Evolutionary conservation across 1,140 invertebrate genomes (phyloP), one percentile per base, ranked within the genome.

Genomic region (Zophobas atratus): DNA sequence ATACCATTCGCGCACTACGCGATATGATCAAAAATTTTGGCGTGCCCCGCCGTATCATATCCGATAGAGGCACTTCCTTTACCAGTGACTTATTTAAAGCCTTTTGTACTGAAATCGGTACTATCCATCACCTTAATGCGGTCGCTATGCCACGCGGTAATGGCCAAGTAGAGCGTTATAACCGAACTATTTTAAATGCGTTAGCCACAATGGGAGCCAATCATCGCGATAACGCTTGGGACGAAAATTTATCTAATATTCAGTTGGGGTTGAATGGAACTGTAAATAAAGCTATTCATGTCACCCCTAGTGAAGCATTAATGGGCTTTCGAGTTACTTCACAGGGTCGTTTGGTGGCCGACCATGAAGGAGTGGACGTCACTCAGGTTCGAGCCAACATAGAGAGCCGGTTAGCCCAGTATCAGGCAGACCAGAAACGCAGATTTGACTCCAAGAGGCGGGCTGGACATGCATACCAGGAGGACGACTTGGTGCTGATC

Each of bases 131-230:
- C 6, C 41, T 51, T 6, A 80, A 80, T 20, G 78, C 83, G n/a
- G 79, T 79, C 3, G 79, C 80, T n/a, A 70, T 80, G 32, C 80
- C 81, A 0, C 39, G 79, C 63, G 75, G 71, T 6, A 84, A 81
- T 53, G 81, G 79, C 2, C 84, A 86, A 41, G 82, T 85, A 1
- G 82, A 86, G 33, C 67, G 84, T 0, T 82, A 83, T 43, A 86
- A 85, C 78, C 71, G 70, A 5, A 82, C 81, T 1, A 77, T 83
- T 6, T 20, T 81, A 8, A 79, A 77, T 43, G 72, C 51, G 20
- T 51, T 46, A 32, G 20, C 35, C 8, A 70, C 60, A 35, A 70
- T 70, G 60, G 46, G 57, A 2, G 60, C 75, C 35, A 6, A 6
- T 5, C 4, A 38, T 6, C 2, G 6, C 33, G 70, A 72, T 6